Percentiles rank a stretch among this genome's conserved stretches.
Conservation (phyloP, 2,888 invertebrate genomes). For the Amblyjoppa proteus region DNA sequence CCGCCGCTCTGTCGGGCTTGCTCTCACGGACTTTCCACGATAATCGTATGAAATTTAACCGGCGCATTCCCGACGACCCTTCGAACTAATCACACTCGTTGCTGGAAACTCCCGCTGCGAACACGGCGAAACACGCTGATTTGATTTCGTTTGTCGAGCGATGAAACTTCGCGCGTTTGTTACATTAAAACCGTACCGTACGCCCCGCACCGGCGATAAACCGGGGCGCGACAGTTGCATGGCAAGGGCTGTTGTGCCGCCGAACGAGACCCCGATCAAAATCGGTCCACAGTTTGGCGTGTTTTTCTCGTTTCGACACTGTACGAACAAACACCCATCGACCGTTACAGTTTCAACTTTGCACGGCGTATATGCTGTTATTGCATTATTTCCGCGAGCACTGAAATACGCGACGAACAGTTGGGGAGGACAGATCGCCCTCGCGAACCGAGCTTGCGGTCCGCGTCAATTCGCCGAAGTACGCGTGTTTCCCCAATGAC, state of each 20-base stretch:
- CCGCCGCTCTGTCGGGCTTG: background rate
- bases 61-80: background rate
- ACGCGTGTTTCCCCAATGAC: background rate
- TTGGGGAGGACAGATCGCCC: background rate
- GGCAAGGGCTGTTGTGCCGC: background rate
- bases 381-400: background rate
- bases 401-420: background rate
- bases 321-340: background rate
- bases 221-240: background rate
- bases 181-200: background rate
- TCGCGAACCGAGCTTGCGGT: background rate
- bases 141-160: conserved; percentile 7
- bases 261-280: background rate
- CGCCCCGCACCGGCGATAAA: background rate
- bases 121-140: background rate
- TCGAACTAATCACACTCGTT: conserved; percentile 1
- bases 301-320: background rate
- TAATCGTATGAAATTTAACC: background rate
- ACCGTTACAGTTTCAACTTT: conserved; percentile 1
- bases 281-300: background rate
- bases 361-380: background rate
- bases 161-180: conserved; percentile 8
- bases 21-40: too few species aligned
- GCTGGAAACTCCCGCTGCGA: background rate
- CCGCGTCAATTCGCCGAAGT: background rate